phyloP scores from a whole-genome alignment of 2,113 vertebrate species.

The Amphilophus citrinellus region DNA sequence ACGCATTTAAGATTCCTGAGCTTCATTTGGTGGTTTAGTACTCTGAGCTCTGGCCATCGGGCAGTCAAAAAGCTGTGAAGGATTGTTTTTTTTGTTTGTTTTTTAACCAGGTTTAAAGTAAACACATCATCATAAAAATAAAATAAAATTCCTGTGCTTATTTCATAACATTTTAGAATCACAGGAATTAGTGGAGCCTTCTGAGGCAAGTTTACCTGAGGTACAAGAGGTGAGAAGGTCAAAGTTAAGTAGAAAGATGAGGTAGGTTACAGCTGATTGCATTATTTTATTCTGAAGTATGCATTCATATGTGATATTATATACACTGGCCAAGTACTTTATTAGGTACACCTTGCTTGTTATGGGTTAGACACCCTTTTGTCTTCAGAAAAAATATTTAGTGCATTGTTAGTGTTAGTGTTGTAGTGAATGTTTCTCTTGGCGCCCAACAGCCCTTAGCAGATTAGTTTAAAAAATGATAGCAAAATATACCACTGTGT shows the following conservation, averaged over 20 bases:
- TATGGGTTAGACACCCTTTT: no score
- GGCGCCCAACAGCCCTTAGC: background rate
- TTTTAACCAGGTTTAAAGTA: background rate
- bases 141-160: background rate
- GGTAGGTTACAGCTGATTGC: no score
- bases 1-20: background rate
- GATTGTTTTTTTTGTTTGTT: background rate
- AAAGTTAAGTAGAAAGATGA: no score
- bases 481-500: slow-evolving; percentile 12
- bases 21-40: background rate
- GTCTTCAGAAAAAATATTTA: background rate
- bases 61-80: background rate
- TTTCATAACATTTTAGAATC: background rate
- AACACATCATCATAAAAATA: background rate
- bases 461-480: slow-evolving; percentile 4
- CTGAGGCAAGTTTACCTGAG: no score
- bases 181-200: no score
- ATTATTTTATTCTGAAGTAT: no score
- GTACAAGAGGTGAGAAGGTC: no score
- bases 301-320: no score
- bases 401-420: no score
- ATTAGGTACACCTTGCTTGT: no score
- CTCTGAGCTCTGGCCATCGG: no score
- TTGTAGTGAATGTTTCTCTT: background rate
- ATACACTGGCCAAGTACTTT: no score